Conservation (phyloP, 1,140 invertebrate species). For the Apis cerana region DNA sequence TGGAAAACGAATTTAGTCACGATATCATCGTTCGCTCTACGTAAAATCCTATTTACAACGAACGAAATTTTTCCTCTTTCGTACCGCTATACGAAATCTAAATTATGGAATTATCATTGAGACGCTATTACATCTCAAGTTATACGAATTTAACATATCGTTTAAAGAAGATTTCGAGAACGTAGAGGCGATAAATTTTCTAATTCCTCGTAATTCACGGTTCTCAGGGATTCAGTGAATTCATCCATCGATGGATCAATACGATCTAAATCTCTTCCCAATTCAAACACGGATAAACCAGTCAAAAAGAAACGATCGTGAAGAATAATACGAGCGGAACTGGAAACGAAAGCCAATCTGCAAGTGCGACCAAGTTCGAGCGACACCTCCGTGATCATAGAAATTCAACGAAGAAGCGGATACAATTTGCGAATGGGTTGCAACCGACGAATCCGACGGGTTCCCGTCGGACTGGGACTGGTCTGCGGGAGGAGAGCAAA, state of each 20-base stretch:
- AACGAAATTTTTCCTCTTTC: not conserved
- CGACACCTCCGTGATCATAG: slow-evolving; percentile 16
- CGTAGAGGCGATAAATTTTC: too few species aligned
- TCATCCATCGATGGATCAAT: too few species aligned
- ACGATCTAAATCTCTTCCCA: too few species aligned
- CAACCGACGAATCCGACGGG: slow-evolving; percentile 38
- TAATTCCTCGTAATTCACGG: too few species aligned
- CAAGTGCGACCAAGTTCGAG: too few species aligned
- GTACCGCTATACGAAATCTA: not conserved
- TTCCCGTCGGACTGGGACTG: slow-evolving; percentile 53
- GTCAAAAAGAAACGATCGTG: too few species aligned
- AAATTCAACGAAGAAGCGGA: slow-evolving; percentile 4
- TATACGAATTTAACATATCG: too few species aligned
- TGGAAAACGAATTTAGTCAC: slow-evolving; percentile 31
- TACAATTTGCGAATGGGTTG: slow-evolving; percentile 30
- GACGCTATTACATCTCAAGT: too few species aligned
- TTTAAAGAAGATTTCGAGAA: too few species aligned
- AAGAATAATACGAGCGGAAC: not conserved
- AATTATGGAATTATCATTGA: not conserved
- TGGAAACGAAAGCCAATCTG: not conserved
- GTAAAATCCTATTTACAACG: not conserved
- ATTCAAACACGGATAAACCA: not conserved
- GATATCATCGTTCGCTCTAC: not conserved
- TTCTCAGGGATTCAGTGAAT: too few species aligned
- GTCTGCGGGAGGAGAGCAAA: slow-evolving; percentile 32